phyloP scores from a whole-genome alignment of 2,888 invertebrate species.

The Mantis religiosa region DNA sequence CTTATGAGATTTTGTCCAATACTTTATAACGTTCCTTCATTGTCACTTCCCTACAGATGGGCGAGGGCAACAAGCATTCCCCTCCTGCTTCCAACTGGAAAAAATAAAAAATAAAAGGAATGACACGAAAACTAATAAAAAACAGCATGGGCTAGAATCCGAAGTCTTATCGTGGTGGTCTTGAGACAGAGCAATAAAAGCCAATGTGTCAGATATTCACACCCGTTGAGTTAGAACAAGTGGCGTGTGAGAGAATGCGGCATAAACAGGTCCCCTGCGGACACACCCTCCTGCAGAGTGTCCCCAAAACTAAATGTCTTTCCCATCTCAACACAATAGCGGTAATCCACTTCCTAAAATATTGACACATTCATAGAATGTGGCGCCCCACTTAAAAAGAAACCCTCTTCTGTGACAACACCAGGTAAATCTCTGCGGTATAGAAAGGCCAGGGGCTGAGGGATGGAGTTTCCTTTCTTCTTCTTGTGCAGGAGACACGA shows the following conservation, averaged over 20 bases:
- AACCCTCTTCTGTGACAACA: not conserved
- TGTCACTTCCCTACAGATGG: not conserved
- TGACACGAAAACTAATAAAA: not conserved
- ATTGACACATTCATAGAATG: not conserved
- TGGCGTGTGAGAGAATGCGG: conserved; percentile 24
- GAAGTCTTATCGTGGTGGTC: not conserved
- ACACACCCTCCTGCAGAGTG: not conserved
- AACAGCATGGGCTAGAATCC: not conserved
- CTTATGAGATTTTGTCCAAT: not conserved
- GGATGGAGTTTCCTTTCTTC: not conserved
- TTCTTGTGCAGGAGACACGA: not conserved
- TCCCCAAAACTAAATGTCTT: not conserved
- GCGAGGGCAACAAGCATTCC: not conserved
- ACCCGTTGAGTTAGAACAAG: not conserved
- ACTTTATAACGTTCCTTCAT: not conserved
- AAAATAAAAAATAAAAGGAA: not conserved
- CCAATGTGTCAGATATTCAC: not conserved
- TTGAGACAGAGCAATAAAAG: not conserved
- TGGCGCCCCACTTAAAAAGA: not conserved
- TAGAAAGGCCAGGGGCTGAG: not conserved
- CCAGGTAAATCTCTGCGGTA: not conserved
- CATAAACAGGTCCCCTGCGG: conserved; percentile 16
- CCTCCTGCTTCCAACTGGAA: not conserved
- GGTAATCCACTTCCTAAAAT: not conserved
- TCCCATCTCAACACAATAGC: not conserved